Evolutionary conservation across 1,140 invertebrate genomes (phyloP).

Genomic region (Pseudachorutes palmiensis): DNA sequence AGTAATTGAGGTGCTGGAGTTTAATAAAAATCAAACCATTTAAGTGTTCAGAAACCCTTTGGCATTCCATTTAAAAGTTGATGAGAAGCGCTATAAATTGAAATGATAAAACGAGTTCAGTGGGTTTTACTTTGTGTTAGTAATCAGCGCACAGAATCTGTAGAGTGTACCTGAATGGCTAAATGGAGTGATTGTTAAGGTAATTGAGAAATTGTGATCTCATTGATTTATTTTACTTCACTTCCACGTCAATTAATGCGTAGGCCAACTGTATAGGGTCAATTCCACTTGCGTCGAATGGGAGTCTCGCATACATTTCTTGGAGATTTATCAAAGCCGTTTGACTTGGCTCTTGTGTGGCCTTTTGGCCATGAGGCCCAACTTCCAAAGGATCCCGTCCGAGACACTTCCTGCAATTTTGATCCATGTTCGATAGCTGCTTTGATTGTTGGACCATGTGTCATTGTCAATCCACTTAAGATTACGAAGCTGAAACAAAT

Average conservation of each 20-base stretch:
- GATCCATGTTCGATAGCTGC: too few species aligned
- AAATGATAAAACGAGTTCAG: too few species aligned
- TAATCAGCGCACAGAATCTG: too few species aligned
- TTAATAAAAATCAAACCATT: too few species aligned
- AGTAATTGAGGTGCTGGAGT: background rate
- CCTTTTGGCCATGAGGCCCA: background rate
- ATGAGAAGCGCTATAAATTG: too few species aligned
- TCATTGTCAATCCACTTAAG: too few species aligned
- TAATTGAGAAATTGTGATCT: background rate
- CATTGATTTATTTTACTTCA: background rate
- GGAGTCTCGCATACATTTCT: background rate
- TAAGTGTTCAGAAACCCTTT: too few species aligned
- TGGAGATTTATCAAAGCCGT: background rate
- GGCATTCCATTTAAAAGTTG: too few species aligned
- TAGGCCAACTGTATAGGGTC: background rate
- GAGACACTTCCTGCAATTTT: background rate
- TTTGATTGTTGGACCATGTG: too few species aligned
- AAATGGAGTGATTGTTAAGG: background rate
- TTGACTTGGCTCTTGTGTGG: background rate
- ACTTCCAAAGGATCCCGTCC: background rate
- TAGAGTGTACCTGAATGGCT: background rate
- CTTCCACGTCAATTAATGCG: background rate
- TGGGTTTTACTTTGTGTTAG: too few species aligned
- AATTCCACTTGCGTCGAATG: background rate
- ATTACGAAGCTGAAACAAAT: too few species aligned